These are phyloP conservation scores for Oxystoma pomonae DNA, from an alignment of 2,888 invertebrate species.

Conservation along the genomic window DNA sequence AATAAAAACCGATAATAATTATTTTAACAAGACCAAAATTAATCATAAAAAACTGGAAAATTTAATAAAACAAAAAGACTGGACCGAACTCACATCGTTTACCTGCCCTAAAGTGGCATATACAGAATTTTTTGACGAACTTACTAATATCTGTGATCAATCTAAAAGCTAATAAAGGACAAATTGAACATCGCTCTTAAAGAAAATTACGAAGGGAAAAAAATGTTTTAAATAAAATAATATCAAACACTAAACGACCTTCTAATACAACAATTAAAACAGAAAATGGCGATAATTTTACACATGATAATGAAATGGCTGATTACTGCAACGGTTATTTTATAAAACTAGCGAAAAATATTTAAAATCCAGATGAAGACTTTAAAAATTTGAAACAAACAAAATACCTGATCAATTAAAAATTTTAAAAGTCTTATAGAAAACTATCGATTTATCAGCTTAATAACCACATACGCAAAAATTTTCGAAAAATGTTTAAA, in stretches of 20 bases:
- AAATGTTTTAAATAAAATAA: neutral
- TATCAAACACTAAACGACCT: neutral
- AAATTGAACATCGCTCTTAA: neutral
- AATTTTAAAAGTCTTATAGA: slow-evolving; percentile 5
- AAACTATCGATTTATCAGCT: slow-evolving; percentile 13
- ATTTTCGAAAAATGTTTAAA: slow-evolving; percentile 16
- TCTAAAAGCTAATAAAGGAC: neutral
- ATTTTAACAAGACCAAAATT: neutral
- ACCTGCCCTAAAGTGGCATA: neutral
- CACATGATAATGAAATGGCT: neutral
- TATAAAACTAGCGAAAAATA: slow-evolving; percentile 2
- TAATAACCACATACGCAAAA: slow-evolving; percentile 14
- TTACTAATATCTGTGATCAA: neutral
- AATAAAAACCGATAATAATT: neutral
- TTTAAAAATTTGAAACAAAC: neutral
- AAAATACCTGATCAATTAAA: neutral
- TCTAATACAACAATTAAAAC: neutral
- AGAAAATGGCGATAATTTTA: neutral
- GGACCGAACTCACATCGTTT: neutral
- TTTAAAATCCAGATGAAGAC: neutral
- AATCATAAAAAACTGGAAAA: neutral
- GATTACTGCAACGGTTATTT: slow-evolving; percentile 9
- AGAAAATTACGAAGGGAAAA: neutral
- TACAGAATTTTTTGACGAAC: neutral
- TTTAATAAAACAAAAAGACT: neutral